Base-by-base conservation (phyloP, 2,113 vertebrate genomes). In the Nyctereutes procyonoides region DNA sequence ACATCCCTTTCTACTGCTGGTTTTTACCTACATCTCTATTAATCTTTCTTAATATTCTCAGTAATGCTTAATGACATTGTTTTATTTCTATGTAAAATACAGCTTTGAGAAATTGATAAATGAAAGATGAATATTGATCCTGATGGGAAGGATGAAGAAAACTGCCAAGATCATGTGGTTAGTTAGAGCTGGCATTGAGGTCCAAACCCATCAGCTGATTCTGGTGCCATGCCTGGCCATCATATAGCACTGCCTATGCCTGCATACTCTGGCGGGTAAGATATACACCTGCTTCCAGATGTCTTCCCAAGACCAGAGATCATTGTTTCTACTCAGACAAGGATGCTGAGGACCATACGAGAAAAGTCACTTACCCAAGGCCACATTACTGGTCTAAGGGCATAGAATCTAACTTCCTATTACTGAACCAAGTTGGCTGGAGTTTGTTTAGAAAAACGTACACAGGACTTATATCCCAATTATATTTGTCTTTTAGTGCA, bases 21-120 rank as follows among this genome's bases (percentile, higher is more conserved):
- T 53, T 79, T 88, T 67, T n/a, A 83, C 32, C 28, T 13, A 6
- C 8, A 74, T 71, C 51, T 97, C 20, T 83, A 51, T 51, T 12
- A 43, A 51, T 87, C 5, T 7, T 89, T 93, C 83, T 17, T 67
- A 90, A 65, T 83, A 92, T 51, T 43, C 58, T 92, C 32, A 76
- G 5, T 92, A 38, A 73, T 67, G 12, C 56, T 43, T 87, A 86
- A 90, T 85, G 79, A 63, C 28, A 55, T 65, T 65, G 15, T 80
- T 87, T 97, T 48, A 84, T 89, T 86, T 83, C 30, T n/a, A 4
- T 65, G 69, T 73, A 93, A 91, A 74, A 94, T 43, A 24, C 16
- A 51, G 19, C 32, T 95, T 95, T 87, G 69, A 58, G 16, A 81
- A 79, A n/a, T 69, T 84, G 62, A 76, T 20, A 81, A 79, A 77